phyloP scores from a whole-genome alignment of 2,797 vertebrate genomes.

The Rhinoraja longicauda region DNA sequence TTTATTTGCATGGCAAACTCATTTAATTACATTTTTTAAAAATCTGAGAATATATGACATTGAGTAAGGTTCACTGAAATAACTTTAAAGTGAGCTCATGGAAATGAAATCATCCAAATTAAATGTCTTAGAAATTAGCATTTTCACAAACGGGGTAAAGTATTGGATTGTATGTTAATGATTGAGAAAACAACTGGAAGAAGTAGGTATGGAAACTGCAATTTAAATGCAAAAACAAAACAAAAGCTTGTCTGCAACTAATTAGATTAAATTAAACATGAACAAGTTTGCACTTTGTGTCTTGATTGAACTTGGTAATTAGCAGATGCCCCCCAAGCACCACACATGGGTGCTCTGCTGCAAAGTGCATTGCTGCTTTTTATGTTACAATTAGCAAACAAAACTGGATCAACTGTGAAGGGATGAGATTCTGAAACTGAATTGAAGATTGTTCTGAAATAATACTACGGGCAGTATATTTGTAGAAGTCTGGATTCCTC shows the following conservation, averaged over 20 bases:
- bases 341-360: background rate
- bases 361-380: background rate
- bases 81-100: background rate
- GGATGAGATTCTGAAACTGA: background rate
- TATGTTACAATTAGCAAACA: background rate
- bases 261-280: background rate
- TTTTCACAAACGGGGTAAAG: background rate
- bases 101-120: background rate
- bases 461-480: background rate
- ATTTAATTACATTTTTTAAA: background rate
- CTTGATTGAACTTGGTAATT: background rate
- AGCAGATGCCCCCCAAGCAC: background rate
- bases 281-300: background rate
- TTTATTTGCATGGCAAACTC: background rate
- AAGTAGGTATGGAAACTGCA: background rate
- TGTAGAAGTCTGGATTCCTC: background rate
- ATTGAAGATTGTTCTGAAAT: background rate
- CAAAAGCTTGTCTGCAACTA: background rate
- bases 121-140: background rate
- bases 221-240: background rate
- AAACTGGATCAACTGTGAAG: background rate
- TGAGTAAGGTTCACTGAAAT: background rate
- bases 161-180: background rate
- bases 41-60: background rate
- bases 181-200: background rate